Evolutionary conservation across 2,888 invertebrate species (phyloP).

Genomic region (Drosophila anceps): DNA sequence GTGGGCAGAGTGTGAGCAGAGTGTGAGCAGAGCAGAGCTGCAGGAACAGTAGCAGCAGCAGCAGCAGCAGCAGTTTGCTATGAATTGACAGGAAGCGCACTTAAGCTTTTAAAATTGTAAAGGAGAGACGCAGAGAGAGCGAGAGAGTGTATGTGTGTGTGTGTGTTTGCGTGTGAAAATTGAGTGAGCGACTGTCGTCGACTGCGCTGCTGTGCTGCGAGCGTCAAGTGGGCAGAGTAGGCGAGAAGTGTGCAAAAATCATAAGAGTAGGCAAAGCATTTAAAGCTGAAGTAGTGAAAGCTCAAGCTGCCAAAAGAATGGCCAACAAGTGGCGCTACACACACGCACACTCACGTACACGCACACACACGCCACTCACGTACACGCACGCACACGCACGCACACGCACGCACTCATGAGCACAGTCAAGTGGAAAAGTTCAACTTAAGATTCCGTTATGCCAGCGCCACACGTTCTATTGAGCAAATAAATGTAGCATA

Average conservation of each 20-base stretch:
- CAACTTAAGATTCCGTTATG: slow-evolving; percentile 75
- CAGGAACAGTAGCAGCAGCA: background rate
- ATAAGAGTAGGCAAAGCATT: slow-evolving; percentile 47
- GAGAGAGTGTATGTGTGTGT: slow-evolving; percentile 9
- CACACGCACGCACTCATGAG: background rate
- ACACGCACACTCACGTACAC: slow-evolving; percentile 8
- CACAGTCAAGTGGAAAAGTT: slow-evolving; percentile 47
- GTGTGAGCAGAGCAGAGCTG: background rate
- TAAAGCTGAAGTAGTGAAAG: slow-evolving; percentile 66
- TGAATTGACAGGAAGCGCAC: slow-evolving; percentile 50
- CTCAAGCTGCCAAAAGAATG: slow-evolving; percentile 55
- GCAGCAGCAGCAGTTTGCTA: no score
- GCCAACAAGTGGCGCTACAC: slow-evolving; percentile 60
- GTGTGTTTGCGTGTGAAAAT: slow-evolving; percentile 18
- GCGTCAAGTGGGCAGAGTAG: slow-evolving; percentile 35
- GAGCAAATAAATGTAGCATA: slow-evolving; percentile 66
- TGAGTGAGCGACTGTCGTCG: slow-evolving; percentile 9
- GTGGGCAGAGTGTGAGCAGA: no score
- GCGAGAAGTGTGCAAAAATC: slow-evolving; percentile 38
- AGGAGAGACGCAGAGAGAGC: slow-evolving; percentile 1
- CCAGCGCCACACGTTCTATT: slow-evolving; percentile 49
- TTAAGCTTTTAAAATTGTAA: slow-evolving; percentile 48
- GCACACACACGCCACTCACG: no score
- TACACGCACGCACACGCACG: slow-evolving; percentile 3
- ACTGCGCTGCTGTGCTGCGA: slow-evolving; percentile 14